Evolutionary conservation across 2,888 invertebrate genomes (phyloP), one percentile per base, ranked within the genome.

Genomic region (Panzeria rudis): DNA sequence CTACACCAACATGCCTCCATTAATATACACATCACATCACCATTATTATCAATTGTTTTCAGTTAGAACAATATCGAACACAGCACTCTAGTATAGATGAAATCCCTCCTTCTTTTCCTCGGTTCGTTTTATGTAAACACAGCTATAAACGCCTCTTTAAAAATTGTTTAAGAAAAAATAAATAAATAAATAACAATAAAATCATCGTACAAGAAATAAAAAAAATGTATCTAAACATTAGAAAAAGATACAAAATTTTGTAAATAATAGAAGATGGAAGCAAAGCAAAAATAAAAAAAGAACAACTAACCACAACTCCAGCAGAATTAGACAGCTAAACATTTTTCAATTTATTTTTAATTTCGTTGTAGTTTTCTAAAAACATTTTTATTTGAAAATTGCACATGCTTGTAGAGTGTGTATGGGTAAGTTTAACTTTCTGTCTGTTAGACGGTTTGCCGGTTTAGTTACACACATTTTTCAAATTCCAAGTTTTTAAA

Each of bases 291-390:
- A 50, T n/a, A 41, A 32, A 17, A 50, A 23, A 41, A 6, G 17
- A 75, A 66, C 62, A 64, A 50, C 32, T 56, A 47, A 17, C 62
- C 54, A 72, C 54, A 52, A 56, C 35, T 23, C 62, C 17, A 54
- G 20, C 56, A 50, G 3, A 47, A 79, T 79, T 79, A 44, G 64
- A 79, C 64, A 62, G 35, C 54, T 54, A 62, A 76, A 69, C 47
- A 62, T 82, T 82, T 78, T 76, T 64, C 66, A 71, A 73, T 75
- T 68, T 68, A 73, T 69, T 73, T 75, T 66, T 54, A 64, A 72
- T 72, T 56, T 72, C 38, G 25, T 20, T 80, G 25, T 72, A 47
- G 32, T 79, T 64, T 72, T 61, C 25, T 41, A 5, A 54, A 29
- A 59, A 50, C 59, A 47, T 41, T 66, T 62, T 35, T 6, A 9